Evolutionary conservation across 2,113 vertebrate genomes (phyloP), one percentile per base, ranked within the genome.

Genomic region (Parotia lawesii): DNA sequence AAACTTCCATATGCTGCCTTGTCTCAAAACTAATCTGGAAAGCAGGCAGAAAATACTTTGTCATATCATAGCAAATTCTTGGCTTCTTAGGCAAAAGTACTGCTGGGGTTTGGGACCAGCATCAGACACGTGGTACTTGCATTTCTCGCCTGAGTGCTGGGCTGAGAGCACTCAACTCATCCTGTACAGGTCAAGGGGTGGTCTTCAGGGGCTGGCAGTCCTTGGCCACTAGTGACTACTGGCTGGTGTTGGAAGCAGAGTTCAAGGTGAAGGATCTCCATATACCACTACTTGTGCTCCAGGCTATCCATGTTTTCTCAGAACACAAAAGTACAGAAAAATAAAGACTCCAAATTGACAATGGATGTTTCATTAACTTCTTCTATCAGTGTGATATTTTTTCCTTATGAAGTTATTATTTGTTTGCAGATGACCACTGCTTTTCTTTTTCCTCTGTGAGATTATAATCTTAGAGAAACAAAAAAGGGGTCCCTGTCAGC

Each of bases 1-100:
- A 79, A 80, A 83, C 40, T 88, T 75, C 93, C 92, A 82, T 94
- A 94, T 94, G 93, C 82, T 90, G 69, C 75, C 48, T 88, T 86
- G 76, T 64, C 87, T 95, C 78, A 85, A 94, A 96, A 74, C 53
- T 86, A 27, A 61, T 84, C 37, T 78, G 53, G 40, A 85, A 64
- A 74, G 73, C 0, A 5, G 61, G 37, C 56, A 93, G 91, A 86
- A 87, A 85, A 87, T 65, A 87, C 76, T 75, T 86, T n/a, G 42
- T 79, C 47, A 35, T 44, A n/a, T 17, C 2, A 0, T 48, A 50
- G 65, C 64, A 80, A 74, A 67, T 81, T 57, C 75, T 51, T 80
- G 37, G 12, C 44, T 95, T 83, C 40, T 10, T 15, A 74, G 71
- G 22, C 38, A 77, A 58, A 85, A 76, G n/a, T 25, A 17, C 23